Percentiles rank a stretch among this genome's conserved stretches.
Conservation (phyloP, 2,797 vertebrate species). For the Premnoplex brunnescens region DNA sequence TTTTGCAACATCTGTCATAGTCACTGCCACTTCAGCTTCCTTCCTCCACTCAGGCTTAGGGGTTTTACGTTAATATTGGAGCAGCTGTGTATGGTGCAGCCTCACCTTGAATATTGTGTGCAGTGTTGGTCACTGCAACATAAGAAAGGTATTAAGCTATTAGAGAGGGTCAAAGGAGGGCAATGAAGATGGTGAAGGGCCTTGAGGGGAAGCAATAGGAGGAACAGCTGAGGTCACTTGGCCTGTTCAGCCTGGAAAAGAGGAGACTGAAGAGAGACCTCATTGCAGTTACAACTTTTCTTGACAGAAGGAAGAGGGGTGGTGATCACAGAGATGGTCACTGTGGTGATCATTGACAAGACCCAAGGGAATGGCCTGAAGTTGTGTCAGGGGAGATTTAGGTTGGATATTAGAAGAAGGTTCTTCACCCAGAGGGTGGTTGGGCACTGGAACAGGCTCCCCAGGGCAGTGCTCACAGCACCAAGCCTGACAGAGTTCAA, state of each 20-base stretch:
- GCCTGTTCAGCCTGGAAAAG: not conserved
- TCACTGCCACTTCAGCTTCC: conserved; percentile 60
- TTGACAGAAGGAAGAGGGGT: not conserved
- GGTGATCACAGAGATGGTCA: not conserved
- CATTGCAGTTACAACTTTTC: not conserved
- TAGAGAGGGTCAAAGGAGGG: not conserved
- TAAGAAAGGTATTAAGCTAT: not conserved
- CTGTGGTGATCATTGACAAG: not conserved
- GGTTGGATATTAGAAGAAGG: not conserved
- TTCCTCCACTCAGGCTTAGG: conserved; percentile 47
- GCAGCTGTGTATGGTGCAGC: conserved; percentile 7
- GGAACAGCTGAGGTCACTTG: not conserved
- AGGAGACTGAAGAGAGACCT: not conserved
- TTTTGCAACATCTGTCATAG: conserved; percentile 74
- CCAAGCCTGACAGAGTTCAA: not conserved
- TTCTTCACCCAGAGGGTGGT: not conserved
- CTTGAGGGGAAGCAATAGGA: not conserved
- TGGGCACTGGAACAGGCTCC: not conserved
- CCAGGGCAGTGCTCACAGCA: not conserved
- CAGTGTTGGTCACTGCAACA: not conserved
- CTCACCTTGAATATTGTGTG: not conserved
- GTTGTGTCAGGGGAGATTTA: not conserved
- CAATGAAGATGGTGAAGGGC: not conserved
- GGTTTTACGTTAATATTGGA: conserved; percentile 59
- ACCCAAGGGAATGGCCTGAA: not conserved